A percentile compares a stretch with the other conserved stretches of the same genome.
These are phyloP conservation scores for Gymnoscopelus microlampas DNA, from an alignment of 2,797 vertebrate genomes.

Conservation along the genomic window DNA sequence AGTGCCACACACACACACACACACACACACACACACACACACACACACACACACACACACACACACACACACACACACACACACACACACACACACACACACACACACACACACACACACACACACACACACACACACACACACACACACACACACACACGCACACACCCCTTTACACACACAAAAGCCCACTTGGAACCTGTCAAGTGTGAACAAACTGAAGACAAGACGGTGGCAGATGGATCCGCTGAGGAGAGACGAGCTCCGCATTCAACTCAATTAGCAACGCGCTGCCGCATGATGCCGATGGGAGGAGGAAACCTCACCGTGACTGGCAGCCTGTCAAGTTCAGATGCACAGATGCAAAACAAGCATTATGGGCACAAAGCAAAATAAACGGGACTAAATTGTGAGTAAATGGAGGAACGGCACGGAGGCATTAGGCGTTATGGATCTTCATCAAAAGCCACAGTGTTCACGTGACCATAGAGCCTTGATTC, in stretches of 20 bases:
- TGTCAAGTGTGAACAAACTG: constrained; percentile 78
- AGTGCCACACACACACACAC: constrained; percentile 58
- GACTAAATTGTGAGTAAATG: constrained; percentile 76
- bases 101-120: constrained; percentile 64
- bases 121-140: constrained; percentile 71
- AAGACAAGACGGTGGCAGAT: constrained; percentile 81
- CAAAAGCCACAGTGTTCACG: constrained; percentile 65
- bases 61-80: not conserved
- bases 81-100: constrained; percentile 35
- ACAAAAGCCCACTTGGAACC: constrained; percentile 73
- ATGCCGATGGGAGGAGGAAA: constrained; percentile 74
- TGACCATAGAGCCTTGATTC: constrained; percentile 68
- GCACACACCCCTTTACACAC: constrained; percentile 59
- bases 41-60: constrained; percentile 12
- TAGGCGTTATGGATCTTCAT: constrained; percentile 62
- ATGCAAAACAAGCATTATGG: constrained; percentile 68
- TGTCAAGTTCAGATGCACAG: constrained; percentile 76
- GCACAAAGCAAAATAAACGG: constrained; percentile 72
- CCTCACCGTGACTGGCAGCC: constrained; percentile 81
- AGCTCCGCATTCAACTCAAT: constrained; percentile 80
- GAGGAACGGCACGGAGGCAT: constrained; percentile 67
- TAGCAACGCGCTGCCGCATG: constrained; percentile 77
- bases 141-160: constrained; percentile 70
- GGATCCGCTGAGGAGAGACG: constrained; percentile 77
- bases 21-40: constrained; percentile 9